Evolutionary conservation across 2,888 invertebrate species (phyloP), one percentile per base, ranked within the genome.

Genomic region (Ctenicera cuprea): DNA sequence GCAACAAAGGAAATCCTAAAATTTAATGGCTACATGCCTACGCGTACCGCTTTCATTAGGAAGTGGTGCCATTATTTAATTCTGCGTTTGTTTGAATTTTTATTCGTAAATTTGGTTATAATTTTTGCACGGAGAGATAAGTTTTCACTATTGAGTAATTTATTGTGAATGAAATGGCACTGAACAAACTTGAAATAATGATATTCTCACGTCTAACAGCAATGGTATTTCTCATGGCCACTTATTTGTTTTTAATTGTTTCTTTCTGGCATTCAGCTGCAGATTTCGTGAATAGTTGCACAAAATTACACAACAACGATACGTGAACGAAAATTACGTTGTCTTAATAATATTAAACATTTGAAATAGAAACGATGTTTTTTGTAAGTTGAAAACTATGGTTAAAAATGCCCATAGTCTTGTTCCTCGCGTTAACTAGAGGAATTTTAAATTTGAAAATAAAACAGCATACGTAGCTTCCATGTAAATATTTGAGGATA

Each of bases 151-250:
- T 33, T 30, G 30, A 1, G 30, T 54, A 54, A 54, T n/a, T n/a
- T n/a, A n/a, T 54, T 30, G 54, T 54, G 26, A 33, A 54, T 54
- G 54, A 12, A 54, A 54, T n/a, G n/a, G n/a, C n/a, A n/a, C n/a
- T n/a, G 26, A 54, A 54, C 5, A 26, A 26, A n/a, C n/a, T 26
- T 3, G 5, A 26, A 3, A 26, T 5, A 26, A 5, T 54, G 33
- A 3, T 7, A 14, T 54, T 54, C 54, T 54, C 54, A 54, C 54
- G 33, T 54, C n/a, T 30, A 54, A 54, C n/a, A 14, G 30, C n/a
- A 7, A 54, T 22, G 12, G 8, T 20, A 14, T 52, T 45, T 54
- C 54, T 54, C 54, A 54, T 26, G 54, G 54, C 14, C 54, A 33
- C 26, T 0, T 26, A 52, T 54, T 33, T 54, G 54, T 30, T 54